Evolutionary conservation across 2,113 vertebrate genomes (phyloP).

Genomic region (Taurulus bubalis): DNA sequence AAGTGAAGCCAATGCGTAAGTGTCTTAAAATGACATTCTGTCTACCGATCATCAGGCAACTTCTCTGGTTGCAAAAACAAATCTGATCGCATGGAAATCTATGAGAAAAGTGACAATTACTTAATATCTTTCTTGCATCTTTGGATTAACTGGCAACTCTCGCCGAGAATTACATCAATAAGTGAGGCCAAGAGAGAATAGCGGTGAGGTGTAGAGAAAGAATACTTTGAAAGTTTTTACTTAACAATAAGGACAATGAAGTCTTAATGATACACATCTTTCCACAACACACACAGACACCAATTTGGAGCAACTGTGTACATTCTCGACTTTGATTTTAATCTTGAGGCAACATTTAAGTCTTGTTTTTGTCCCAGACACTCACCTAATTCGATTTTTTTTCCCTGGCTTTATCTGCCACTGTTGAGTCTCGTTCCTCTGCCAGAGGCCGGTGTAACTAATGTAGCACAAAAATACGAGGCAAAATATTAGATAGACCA

Average conservation of each 20-base stretch:
- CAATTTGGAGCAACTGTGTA: neutral
- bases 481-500: constrained; percentile 22
- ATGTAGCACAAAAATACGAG: neutral
- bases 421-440: neutral
- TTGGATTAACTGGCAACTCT: neutral
- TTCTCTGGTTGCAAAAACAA: neutral
- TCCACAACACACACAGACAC: neutral
- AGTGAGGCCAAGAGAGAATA: neutral
- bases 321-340: constrained; percentile 28
- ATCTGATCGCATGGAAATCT: neutral
- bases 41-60: neutral
- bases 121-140: neutral
- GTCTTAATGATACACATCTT: neutral
- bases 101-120: neutral
- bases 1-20: neutral
- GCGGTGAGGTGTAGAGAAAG: neutral
- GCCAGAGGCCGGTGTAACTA: constrained; percentile 38
- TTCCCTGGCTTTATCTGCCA: constrained; percentile 15
- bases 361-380: constrained; percentile 28
- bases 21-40: neutral
- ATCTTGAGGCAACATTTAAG: constrained; percentile 11
- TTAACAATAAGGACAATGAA: neutral
- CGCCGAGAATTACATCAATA: neutral
- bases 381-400: constrained; percentile 23
- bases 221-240: neutral